Evolutionary conservation across 2,113 vertebrate genomes (phyloP).

Genomic region (Podiceps cristatus): DNA sequence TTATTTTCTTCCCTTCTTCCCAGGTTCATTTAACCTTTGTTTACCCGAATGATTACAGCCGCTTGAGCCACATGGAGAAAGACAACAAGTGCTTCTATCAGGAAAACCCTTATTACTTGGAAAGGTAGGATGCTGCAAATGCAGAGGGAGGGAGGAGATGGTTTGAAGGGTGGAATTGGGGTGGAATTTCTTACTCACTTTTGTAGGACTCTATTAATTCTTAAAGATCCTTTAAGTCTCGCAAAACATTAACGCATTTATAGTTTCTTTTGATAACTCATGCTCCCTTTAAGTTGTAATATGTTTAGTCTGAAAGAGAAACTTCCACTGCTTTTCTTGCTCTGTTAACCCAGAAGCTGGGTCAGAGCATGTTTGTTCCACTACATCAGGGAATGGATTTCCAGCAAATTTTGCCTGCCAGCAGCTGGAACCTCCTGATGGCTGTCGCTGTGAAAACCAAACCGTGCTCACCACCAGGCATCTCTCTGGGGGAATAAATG

Average conservation of each 20-base stretch:
- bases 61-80: slow-evolving; percentile 93
- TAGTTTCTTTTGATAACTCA: background rate
- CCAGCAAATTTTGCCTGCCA: background rate
- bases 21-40: slow-evolving; percentile 91
- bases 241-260: background rate
- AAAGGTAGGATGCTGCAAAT: slow-evolving; percentile 75
- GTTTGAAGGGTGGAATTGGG: background rate
- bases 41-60: slow-evolving; percentile 94
- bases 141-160: background rate
- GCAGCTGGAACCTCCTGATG: background rate
- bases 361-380: background rate
- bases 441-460: background rate
- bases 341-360: background rate
- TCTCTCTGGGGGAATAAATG: background rate
- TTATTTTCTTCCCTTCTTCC: background rate
- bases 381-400: background rate
- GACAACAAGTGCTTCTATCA: slow-evolving; percentile 92
- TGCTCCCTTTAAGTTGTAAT: background rate
- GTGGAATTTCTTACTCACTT: background rate
- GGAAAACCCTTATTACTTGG: slow-evolving; percentile 76
- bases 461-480: background rate
- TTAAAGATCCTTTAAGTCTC: background rate
- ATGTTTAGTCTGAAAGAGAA: background rate
- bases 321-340: background rate
- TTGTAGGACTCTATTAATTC: background rate